A percentile compares a stretch with the other conserved stretches of the same genome.
These are phyloP conservation scores for Anthopleura sola DNA, from an alignment of 64 coral and sea anemone species.

Conservation along the genomic window DNA sequence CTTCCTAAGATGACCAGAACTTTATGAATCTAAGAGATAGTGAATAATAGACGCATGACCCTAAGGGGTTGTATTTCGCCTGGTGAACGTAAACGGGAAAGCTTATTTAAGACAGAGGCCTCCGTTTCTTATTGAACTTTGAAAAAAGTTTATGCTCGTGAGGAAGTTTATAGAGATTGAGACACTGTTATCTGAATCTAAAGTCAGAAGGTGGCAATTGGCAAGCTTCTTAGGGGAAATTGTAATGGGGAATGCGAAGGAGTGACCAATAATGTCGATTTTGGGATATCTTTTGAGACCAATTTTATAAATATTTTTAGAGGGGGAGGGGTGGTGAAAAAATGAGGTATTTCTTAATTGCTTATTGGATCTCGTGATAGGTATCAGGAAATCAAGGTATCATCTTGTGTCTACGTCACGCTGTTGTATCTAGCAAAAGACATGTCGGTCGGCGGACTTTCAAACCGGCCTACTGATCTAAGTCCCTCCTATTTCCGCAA, in stretches of 20 bases:
- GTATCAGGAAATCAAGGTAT: not conserved
- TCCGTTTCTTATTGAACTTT: not conserved
- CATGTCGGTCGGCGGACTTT: not conserved
- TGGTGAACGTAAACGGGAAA: not conserved
- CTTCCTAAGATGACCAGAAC: not conserved
- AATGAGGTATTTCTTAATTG: not conserved
- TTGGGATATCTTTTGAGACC: not conserved
- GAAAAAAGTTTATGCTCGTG: not conserved
- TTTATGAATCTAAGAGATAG: not conserved
- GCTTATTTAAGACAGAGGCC: not conserved
- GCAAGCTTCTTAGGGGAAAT: not conserved
- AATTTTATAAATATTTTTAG: not conserved
- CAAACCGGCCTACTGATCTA: conserved; percentile 7
- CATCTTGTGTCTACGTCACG: conserved; percentile 1
- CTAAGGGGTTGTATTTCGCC: not conserved
- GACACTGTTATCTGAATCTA: not conserved
- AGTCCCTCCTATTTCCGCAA: conserved; percentile 8
- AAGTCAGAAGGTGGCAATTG: not conserved
- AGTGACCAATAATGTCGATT: not conserved
- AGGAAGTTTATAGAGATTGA: not conserved
- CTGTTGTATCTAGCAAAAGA: conserved; percentile 5
- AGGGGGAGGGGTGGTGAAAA: not conserved
- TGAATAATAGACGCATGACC: not conserved
- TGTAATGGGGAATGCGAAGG: not conserved
- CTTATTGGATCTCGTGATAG: not conserved